Conservation (phyloP, 2,797 vertebrate species). For the Hippocampus kuda region DNA sequence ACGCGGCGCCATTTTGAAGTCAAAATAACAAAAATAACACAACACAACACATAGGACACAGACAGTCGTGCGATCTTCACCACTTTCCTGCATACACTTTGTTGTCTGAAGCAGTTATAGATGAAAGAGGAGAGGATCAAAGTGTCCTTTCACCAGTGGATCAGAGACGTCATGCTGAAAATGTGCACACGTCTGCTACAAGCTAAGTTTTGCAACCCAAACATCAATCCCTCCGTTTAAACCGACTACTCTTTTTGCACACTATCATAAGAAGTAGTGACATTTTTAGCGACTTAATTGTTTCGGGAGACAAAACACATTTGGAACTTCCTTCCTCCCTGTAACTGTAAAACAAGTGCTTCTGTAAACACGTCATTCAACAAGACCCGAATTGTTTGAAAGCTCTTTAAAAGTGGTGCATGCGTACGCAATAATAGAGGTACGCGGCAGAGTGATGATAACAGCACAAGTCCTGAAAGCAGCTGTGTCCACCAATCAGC, state of each 20-base stretch:
- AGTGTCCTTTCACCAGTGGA: too few relatives aligned
- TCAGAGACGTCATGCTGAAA: too few relatives aligned
- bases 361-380: not conserved
- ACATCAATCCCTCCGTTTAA: not conserved
- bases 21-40: too few relatives aligned
- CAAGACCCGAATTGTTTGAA: not conserved
- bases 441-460: constrained; percentile 31
- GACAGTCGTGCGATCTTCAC: too few relatives aligned
- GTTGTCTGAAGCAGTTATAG: too few relatives aligned
- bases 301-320: not conserved
- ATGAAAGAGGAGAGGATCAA: too few relatives aligned
- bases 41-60: too few relatives aligned
- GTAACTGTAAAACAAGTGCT: not conserved
- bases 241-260: not conserved
- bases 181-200: too few relatives aligned
- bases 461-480: constrained; percentile 39
- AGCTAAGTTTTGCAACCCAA: not conserved
- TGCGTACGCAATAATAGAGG: constrained; percentile 13
- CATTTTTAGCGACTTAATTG: not conserved
- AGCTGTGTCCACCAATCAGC: constrained; percentile 22
- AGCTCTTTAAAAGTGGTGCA: constrained; percentile 4
- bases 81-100: too few relatives aligned
- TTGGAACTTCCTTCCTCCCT: not conserved
- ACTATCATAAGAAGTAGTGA: not conserved
- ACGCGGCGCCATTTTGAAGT: too few relatives aligned